Percentiles rank a stretch among this genome's conserved stretches.
Evolutionary conservation across 2,113 vertebrate genomes (phyloP).

Genomic region (Phodopus roborovskii): DNA sequence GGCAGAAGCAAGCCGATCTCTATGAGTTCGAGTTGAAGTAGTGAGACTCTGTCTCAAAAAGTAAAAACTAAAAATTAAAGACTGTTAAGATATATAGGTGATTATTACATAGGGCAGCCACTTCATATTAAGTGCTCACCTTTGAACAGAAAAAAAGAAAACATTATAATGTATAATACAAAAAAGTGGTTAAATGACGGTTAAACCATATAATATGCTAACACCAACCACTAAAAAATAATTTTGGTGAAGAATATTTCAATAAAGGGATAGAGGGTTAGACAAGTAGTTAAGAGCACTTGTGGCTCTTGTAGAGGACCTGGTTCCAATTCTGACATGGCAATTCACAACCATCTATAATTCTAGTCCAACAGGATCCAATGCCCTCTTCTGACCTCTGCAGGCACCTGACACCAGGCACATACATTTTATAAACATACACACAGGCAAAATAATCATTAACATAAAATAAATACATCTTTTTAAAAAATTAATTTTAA

Average conservation of each 20-base stretch:
- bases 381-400: neutral
- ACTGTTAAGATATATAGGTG: neutral
- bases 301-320: neutral
- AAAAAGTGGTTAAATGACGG: constrained; percentile 27
- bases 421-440: neutral
- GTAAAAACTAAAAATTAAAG: neutral
- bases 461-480: neutral
- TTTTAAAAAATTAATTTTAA: neutral
- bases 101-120: neutral
- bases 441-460: neutral
- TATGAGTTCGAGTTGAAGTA: neutral
- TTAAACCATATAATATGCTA: constrained; percentile 12
- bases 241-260: constrained; percentile 38
- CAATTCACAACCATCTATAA: neutral
- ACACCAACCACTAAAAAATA: neutral
- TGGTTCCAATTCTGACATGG: neutral
- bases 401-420: neutral
- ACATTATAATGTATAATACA: constrained; percentile 16
- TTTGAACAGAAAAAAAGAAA: constrained; percentile 22
- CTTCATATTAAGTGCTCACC: neutral
- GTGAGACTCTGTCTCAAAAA: neutral
- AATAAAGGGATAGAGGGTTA: neutral
- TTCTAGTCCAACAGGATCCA: neutral
- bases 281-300: neutral
- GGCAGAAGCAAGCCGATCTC: neutral